phyloP scores from a whole-genome alignment of 2,113 vertebrate species.

The Mus pahari region DNA sequence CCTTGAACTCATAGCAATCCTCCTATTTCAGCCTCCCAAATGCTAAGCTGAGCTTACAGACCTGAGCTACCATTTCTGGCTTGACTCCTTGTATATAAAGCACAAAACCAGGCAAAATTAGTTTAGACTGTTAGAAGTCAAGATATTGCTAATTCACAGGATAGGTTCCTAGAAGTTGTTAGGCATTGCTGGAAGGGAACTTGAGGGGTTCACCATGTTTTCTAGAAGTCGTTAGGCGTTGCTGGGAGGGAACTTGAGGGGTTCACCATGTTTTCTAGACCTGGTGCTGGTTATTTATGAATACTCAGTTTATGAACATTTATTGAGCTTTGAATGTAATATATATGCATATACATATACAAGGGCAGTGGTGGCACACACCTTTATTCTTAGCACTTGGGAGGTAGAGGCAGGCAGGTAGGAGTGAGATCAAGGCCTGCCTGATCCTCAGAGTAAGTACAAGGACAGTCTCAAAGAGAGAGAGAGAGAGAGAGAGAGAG shows the following conservation, averaged over 20 bases:
- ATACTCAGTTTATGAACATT: not conserved
- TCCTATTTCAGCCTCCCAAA: not conserved
- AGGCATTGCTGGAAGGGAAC: not conserved
- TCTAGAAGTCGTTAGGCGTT: not conserved
- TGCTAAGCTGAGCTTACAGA: not conserved
- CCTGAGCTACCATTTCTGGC: not conserved
- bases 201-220: not conserved
- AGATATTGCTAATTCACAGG: not conserved
- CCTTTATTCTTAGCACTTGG: not conserved
- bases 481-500: too few relatives aligned
- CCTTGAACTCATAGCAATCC: not conserved
- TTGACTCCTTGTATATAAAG: not conserved
- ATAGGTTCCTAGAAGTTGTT: not conserved
- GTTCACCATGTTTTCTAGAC: not conserved
- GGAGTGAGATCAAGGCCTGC: not conserved
- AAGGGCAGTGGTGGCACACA: not conserved
- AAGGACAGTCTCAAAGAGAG: not conserved
- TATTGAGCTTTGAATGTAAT: not conserved
- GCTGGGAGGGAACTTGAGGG: not conserved
- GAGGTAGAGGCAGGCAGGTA: not conserved
- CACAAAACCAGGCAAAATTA: not conserved
- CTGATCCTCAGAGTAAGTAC: not conserved
- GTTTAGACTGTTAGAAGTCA: conserved; percentile 14
- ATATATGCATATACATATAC: not conserved
- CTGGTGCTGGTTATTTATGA: not conserved